Conservation (phyloP, 2,888 invertebrate species). For the Habrosyne pyritoides region DNA sequence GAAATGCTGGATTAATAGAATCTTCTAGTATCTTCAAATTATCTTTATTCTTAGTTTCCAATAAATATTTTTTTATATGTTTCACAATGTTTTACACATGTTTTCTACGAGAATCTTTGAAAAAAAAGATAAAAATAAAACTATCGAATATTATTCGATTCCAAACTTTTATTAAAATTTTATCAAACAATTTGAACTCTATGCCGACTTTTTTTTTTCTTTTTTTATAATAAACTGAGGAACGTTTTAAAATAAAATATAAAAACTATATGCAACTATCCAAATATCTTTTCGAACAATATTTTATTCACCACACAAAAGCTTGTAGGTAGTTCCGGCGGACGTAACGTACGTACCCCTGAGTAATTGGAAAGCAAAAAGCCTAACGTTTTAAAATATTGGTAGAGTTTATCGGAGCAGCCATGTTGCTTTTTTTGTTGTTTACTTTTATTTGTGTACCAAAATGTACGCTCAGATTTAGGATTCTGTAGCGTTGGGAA, state of each 20-base stretch:
- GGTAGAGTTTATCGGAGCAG: not conserved
- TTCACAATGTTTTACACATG: no score
- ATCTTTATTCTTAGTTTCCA: no score
- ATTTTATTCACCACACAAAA: not conserved
- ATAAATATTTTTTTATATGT: no score
- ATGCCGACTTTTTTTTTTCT: no score
- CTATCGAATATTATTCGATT: no score
- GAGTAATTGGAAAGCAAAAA: slow-evolving; percentile 4
- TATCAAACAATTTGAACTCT: no score
- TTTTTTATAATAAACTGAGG: no score
- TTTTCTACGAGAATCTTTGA: no score
- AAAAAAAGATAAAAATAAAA: no score
- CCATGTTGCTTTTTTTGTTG: not conserved
- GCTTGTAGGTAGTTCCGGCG: not conserved
- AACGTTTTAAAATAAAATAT: not conserved
- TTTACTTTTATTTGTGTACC: not conserved
- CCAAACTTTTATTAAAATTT: no score
- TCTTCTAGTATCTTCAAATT: no score
- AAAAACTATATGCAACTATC: not conserved
- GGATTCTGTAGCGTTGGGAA: not conserved
- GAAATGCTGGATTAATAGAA: no score
- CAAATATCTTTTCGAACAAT: not conserved
- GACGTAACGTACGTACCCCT: not conserved
- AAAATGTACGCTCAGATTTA: not conserved
- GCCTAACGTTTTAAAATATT: slow-evolving; percentile 2